Conservation (phyloP, 2,888 invertebrate species). For the Morpho deidamia region DNA sequence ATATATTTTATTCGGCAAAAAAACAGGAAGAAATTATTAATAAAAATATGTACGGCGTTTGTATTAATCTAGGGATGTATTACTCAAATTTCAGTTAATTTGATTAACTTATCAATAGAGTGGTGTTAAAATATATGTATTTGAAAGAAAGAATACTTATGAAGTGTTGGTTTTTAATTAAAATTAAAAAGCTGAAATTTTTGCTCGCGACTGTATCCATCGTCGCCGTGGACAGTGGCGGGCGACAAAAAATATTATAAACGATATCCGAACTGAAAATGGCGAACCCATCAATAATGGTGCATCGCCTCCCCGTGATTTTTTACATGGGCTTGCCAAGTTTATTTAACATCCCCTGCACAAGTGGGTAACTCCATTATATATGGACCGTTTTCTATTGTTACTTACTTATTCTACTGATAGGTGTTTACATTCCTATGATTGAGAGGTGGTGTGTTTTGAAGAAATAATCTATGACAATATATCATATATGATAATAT, state of each 20-base stretch:
- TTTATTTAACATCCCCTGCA: slow-evolving; percentile 15
- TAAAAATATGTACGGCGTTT: too few species aligned
- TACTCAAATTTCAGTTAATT: too few species aligned
- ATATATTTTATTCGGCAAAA: too few species aligned
- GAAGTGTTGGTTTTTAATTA: too few species aligned
- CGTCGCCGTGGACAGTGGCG: slow-evolving; percentile 32
- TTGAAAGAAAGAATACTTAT: too few species aligned
- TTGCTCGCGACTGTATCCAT: slow-evolving; percentile 32
- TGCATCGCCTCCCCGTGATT: slow-evolving; percentile 31
- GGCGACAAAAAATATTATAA: slow-evolving; percentile 60
- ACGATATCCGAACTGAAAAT: slow-evolving; percentile 53
- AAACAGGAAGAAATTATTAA: too few species aligned
- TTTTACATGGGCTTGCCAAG: slow-evolving; percentile 16
- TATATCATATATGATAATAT: too few species aligned
- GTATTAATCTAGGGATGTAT: too few species aligned
- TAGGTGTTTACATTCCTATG: background rate
- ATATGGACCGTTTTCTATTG: slow-evolving; percentile 7
- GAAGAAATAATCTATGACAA: too few species aligned
- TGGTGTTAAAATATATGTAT: too few species aligned
- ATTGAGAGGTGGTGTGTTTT: too few species aligned
- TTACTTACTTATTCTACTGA: background rate
- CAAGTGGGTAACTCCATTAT: slow-evolving; percentile 14
- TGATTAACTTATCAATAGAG: too few species aligned
- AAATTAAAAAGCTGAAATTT: slow-evolving; percentile 16
- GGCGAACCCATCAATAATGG: slow-evolving; percentile 58